Evolutionary conservation across 2,797 vertebrate genomes (phyloP).

Genomic region (Danionella dracula): DNA sequence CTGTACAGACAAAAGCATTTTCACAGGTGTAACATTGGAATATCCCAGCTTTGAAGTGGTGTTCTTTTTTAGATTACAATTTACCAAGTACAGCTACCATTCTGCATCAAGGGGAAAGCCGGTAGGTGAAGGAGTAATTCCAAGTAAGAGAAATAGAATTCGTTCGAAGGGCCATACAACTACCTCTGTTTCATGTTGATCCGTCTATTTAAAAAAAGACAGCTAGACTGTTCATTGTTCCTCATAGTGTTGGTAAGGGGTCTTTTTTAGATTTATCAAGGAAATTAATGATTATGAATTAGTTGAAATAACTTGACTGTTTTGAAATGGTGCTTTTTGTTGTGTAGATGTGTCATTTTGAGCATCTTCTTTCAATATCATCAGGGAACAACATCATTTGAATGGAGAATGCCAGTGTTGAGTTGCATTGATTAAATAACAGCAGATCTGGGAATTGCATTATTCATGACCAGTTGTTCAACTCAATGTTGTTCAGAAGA

Average conservation of each 20-base stretch:
- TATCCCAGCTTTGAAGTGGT: too few species aligned
- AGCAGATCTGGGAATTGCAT: neutral
- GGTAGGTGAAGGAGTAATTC: too few species aligned
- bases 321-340: neutral
- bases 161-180: too few species aligned
- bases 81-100: too few species aligned
- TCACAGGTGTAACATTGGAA: too few species aligned
- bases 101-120: too few species aligned
- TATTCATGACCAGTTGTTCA: neutral
- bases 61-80: too few species aligned
- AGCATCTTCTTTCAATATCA: neutral
- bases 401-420: neutral
- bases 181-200: neutral
- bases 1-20: too few species aligned
- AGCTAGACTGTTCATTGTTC: neutral
- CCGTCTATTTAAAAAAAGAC: neutral
- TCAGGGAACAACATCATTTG: neutral
- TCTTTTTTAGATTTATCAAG: neutral
- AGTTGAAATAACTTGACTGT: neutral
- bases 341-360: neutral
- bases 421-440: neutral
- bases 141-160: too few species aligned
- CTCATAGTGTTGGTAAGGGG: too few species aligned
- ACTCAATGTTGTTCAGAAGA: neutral
- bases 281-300: neutral